Evolutionary conservation across 2,888 invertebrate species (phyloP), one percentile per base, ranked within the genome.

Genomic region (Proisotoma minuta): DNA sequence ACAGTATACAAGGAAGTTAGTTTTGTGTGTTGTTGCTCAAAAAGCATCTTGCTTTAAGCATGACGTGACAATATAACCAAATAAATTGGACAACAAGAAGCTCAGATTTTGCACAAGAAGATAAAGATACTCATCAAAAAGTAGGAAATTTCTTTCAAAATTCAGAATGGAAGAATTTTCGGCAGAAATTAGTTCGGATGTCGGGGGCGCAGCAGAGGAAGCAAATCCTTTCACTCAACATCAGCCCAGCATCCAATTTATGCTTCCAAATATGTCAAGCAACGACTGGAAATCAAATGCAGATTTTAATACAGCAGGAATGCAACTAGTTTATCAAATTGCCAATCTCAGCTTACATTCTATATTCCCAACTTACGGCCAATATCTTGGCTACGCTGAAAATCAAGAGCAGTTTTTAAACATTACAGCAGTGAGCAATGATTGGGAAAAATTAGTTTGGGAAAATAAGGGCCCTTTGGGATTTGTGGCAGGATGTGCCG

Each of bases 331-430:
- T 1, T 66, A 68, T 27, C 52, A 60, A 15, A 53, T 69, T 20
- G 66, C 68, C 15, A 70, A 68, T 29, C 49, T 60, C n/a, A 65
- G 66, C 1, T 56, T 72, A 2, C 40, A 68, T 40, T 59, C 69
- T 5, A 70, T 72, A 53, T 70, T 68, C 51, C 72, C 72, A 10
- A 66, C 56, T 1, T 68, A 70, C 50, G 65, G 59, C 49, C 72
- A 72, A 47, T 70, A 69, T 53, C 62, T 70, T 39, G 65, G 62
- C 43, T 70, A 69, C 54, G 63, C 59, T 10, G 28, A 57, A 4
- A 65, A 68, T 50, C 61, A 61, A 49, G 64, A 65, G 5, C 51
- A 69, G 26, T 28, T 59, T 5, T 20, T 57, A 15, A 57, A 72
- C 50, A 40, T 70, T 57, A 49, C 60, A 1, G 18, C 34, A 0